phyloP scores from a whole-genome alignment of 2,113 vertebrate genomes.

The Lophius piscatorius region DNA sequence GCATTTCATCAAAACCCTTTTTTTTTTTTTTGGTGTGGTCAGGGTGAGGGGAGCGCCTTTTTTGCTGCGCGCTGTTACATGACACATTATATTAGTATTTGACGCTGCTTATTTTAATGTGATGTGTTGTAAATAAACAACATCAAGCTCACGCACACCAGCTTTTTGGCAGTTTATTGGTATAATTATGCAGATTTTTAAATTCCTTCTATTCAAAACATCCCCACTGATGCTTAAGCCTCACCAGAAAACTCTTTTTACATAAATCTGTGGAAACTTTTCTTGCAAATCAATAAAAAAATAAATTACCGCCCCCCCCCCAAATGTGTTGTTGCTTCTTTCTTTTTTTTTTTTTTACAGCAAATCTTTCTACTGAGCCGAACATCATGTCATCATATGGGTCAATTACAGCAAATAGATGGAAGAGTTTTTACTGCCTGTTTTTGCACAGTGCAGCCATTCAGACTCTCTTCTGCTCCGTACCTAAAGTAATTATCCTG shows the following conservation, averaged over 20 bases:
- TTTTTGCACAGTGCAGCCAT: slow-evolving; percentile 19
- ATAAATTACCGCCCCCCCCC: too few species aligned
- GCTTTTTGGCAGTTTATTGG: too few species aligned
- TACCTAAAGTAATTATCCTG: slow-evolving; percentile 59
- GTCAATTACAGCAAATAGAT: slow-evolving; percentile 27
- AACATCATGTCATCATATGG: slow-evolving; percentile 19
- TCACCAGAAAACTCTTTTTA: too few species aligned
- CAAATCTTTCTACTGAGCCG: background rate
- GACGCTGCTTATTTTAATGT: background rate
- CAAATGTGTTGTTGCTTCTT: too few species aligned
- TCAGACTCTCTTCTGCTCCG: slow-evolving; percentile 36
- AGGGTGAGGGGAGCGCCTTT: slow-evolving; percentile 18
- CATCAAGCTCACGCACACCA: too few species aligned
- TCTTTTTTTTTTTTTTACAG: too few species aligned
- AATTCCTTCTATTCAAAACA: too few species aligned
- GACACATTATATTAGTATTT: background rate
- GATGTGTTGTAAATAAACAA: background rate
- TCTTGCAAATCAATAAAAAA: too few species aligned
- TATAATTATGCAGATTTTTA: too few species aligned
- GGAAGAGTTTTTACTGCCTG: slow-evolving; percentile 2
- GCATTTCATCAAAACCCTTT: slow-evolving; percentile 77
- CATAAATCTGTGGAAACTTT: too few species aligned
- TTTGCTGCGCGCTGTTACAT: slow-evolving; percentile 28
- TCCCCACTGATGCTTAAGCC: too few species aligned
- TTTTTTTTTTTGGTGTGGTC: too few species aligned